Evolutionary conservation across 2,113 vertebrate genomes (phyloP), one percentile per base, ranked within the genome.

Genomic region (Brevimyrus niger): DNA sequence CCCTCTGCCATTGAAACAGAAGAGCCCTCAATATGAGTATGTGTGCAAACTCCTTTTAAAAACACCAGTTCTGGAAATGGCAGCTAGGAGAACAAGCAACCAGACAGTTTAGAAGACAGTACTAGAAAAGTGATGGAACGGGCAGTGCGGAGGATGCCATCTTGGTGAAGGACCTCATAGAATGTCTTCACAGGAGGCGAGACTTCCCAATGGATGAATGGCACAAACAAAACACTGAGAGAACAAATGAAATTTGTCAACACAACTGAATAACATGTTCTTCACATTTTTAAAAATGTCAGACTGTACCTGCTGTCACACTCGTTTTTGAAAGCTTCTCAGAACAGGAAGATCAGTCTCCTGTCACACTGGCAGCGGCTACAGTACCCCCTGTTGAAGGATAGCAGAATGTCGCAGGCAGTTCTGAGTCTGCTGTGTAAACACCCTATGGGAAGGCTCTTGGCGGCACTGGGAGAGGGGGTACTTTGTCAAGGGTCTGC

Each of bases 21-120:
- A 94, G 93, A 93, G 95, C 94, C 94, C 95, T 95, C 95, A 95
- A 95, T 92, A 21, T 6, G 92, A 23, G 93, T 91, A 95, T 92
- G 23, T 94, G 93, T 93, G 94, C 93, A 94, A 93, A 94, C 94
- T 95, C 94, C 89, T 76, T 88, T 91, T 58, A 91, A 88, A 88
- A 92, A 61, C 46, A 82, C 91, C 90, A 89, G 87, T 92, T 91
- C 87, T 89, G 89, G 88, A 89, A 21, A 31, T 2, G 44, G 88
- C 35, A 11, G 76, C 35, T 5, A 19, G 27, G 27, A 89, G 51
- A 55, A 58, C 9, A 58, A 89, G 88, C 9, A 3, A 42, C 69
- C 21, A 31, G 61, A 47, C 8, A 73, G 61, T 47, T 88, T 48
- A 48, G 11, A 13, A 27, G 38, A 65, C 42, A 19, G 23, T 42